These are phyloP conservation scores for Rhodophaea formosa DNA, from an alignment of 2,888 invertebrate genomes.

Conservation along the genomic window DNA sequence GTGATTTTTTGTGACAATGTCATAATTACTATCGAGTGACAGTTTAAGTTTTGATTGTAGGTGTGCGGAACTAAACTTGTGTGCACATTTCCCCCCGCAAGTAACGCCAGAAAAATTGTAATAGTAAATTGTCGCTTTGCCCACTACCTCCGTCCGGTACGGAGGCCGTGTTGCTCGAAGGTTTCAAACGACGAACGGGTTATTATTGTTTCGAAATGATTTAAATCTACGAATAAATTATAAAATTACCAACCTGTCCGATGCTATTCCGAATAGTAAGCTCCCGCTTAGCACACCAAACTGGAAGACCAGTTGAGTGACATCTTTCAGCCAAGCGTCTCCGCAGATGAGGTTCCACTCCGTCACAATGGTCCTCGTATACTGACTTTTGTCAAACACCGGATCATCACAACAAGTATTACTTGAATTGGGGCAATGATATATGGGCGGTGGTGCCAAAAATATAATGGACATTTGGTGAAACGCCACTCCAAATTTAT, in stretches of 20 bases:
- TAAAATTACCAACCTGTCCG: slow-evolving; percentile 83
- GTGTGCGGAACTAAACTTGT: too few relatives aligned
- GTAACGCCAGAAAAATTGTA: too few relatives aligned
- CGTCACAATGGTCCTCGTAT: slow-evolving; percentile 84
- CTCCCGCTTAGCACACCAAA: slow-evolving; percentile 87
- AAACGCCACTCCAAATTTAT: slow-evolving; percentile 75
- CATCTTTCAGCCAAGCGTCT: slow-evolving; percentile 82
- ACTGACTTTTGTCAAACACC: slow-evolving; percentile 82
- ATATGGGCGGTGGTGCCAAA: slow-evolving; percentile 64
- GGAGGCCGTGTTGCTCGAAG: too few relatives aligned
- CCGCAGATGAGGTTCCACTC: slow-evolving; percentile 89
- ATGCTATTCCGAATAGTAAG: slow-evolving; percentile 84
- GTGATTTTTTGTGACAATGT: too few relatives aligned
- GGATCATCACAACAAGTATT: slow-evolving; percentile 74
- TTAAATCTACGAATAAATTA: slow-evolving; percentile 32
- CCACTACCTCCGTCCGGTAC: too few relatives aligned
- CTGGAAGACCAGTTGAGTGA: slow-evolving; percentile 88
- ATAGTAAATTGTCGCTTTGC: too few relatives aligned
- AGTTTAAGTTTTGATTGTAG: too few relatives aligned
- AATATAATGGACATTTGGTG: slow-evolving; percentile 78
- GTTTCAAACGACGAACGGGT: too few relatives aligned
- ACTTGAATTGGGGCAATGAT: slow-evolving; percentile 49
- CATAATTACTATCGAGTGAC: too few relatives aligned
- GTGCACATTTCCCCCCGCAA: too few relatives aligned
- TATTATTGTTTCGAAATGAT: neutral